phyloP scores from a whole-genome alignment of 2,888 invertebrate species.

The Dinocampus coccinellae region DNA sequence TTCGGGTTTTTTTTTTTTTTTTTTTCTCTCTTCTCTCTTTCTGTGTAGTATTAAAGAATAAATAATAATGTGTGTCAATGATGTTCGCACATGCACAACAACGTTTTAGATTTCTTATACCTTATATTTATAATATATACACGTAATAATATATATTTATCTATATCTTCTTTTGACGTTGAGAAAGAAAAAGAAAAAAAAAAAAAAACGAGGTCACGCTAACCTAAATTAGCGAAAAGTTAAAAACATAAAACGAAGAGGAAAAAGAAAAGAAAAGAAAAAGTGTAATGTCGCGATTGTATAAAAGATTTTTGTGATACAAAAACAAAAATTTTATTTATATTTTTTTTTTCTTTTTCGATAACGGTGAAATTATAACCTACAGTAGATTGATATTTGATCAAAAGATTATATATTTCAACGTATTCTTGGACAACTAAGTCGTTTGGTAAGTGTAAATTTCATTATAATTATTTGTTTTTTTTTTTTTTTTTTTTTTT shows the following conservation, averaged over 20 bases:
- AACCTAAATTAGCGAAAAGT: neutral
- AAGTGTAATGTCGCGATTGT: neutral
- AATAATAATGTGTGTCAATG: slow-evolving; percentile 13
- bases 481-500: neutral
- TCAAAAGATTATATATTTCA: no score
- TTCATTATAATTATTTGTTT: no score
- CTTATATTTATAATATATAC: neutral
- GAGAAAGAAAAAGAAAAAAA: neutral
- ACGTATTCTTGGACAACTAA: no score
- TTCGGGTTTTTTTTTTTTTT: neutral
- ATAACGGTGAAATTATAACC: neutral
- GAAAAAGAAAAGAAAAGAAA: neutral
- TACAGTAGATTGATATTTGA: no score
- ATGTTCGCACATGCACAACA: neutral
- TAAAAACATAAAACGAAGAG: no score
- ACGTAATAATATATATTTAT: neutral
- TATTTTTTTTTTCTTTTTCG: neutral
- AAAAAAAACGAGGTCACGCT: neutral
- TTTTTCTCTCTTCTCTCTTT: neutral
- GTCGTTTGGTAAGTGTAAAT: no score
- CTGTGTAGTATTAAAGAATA: neutral
- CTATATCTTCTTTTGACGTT: neutral
- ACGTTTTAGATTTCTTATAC: neutral
- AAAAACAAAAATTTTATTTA: neutral
- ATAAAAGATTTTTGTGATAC: neutral